Percentiles rank a stretch among this genome's conserved stretches.
Evolutionary conservation across 2,797 vertebrate genomes (phyloP).

Genomic region (Echiichthys vipera): DNA sequence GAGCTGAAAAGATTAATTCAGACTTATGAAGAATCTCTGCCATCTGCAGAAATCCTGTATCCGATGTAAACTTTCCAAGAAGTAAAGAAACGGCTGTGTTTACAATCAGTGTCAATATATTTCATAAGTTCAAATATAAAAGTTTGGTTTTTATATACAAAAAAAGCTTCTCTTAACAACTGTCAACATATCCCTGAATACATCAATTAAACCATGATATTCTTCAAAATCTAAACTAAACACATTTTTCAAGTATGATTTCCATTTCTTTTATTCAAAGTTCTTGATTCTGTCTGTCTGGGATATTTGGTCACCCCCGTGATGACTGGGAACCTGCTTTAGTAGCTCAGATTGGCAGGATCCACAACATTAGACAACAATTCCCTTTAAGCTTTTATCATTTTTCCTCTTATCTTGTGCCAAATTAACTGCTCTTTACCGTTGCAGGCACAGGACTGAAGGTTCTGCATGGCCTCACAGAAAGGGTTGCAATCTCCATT

Average conservation of each 20-base stretch:
- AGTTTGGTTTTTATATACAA: too few species aligned
- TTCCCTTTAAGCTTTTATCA: neutral
- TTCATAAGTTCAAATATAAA: neutral
- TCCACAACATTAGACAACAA: neutral
- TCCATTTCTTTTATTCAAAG: neutral
- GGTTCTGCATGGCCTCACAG: slow-evolving; percentile 88
- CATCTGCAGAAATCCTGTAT: neutral
- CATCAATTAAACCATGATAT: neutral
- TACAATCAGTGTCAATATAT: too few species aligned
- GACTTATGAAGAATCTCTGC: neutral
- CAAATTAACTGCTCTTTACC: slow-evolving; percentile 78
- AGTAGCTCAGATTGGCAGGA: neutral
- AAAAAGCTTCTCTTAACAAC: neutral
- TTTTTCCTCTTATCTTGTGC: neutral
- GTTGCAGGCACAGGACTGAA: slow-evolving; percentile 92
- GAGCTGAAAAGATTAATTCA: neutral
- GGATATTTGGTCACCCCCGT: neutral
- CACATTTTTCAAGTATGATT: too few species aligned
- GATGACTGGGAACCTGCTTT: neutral
- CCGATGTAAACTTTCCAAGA: too few species aligned
- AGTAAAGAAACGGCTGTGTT: too few species aligned
- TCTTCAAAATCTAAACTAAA: neutral
- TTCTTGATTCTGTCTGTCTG: too few species aligned
- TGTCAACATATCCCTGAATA: neutral
- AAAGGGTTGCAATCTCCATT: slow-evolving; percentile 94